phyloP scores from a whole-genome alignment of 1,140 invertebrate genomes.

The Lamellibrachia luymesi region DNA sequence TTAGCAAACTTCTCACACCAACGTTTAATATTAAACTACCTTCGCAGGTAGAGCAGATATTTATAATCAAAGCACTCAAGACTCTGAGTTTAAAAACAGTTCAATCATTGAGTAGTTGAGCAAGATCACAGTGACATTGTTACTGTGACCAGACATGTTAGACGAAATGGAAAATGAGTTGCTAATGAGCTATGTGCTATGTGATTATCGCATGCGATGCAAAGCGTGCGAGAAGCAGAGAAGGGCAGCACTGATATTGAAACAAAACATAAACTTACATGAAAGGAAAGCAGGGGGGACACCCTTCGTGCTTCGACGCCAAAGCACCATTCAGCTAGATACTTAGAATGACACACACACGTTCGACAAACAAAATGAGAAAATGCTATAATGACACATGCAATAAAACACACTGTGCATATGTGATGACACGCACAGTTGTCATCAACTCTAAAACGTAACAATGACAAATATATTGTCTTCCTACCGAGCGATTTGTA shows the following conservation, averaged over 20 bases:
- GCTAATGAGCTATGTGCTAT: background rate
- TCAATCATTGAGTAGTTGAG: background rate
- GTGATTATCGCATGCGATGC: background rate
- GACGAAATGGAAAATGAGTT: background rate
- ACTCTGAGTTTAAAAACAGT: too few species aligned
- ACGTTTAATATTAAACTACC: background rate
- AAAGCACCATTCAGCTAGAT: background rate
- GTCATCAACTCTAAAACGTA: too few species aligned
- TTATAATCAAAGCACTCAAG: background rate
- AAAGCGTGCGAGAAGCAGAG: background rate
- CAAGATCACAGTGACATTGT: too few species aligned
- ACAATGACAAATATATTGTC: background rate
- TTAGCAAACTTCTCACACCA: background rate
- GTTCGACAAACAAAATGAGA: background rate
- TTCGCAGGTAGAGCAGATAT: background rate
- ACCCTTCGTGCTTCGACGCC: background rate
- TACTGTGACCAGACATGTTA: background rate
- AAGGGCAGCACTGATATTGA: background rate
- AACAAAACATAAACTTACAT: background rate
- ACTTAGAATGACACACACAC: background rate
- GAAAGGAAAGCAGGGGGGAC: background rate
- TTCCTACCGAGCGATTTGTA: background rate
- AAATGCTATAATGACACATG: background rate
- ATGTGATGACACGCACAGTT: too few species aligned
- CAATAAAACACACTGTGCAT: background rate